Evolutionary conservation across 2,888 invertebrate genomes (phyloP).

Genomic region (Saturnia pavonia): DNA sequence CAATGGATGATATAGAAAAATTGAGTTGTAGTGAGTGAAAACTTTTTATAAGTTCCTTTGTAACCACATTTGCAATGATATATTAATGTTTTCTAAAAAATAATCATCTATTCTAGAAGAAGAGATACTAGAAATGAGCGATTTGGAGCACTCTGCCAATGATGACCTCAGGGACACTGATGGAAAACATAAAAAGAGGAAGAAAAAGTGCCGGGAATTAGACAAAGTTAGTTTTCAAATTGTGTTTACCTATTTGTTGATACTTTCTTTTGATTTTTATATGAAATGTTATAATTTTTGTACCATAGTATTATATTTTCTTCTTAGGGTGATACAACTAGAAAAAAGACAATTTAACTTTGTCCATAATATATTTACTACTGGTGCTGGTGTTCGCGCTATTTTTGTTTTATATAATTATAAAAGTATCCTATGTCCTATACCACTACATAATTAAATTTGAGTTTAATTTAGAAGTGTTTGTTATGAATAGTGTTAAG

Average conservation of each 20-base stretch:
- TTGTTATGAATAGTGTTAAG: too few relatives aligned
- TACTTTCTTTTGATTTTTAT: too few relatives aligned
- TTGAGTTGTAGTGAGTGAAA: conserved; percentile 71
- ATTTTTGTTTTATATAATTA: too few relatives aligned
- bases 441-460: too few relatives aligned
- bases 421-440: too few relatives aligned
- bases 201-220: conserved; percentile 69
- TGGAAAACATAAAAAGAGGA: conserved; percentile 68
- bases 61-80: neutral
- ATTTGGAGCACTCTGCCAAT: conserved; percentile 67
- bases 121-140: conserved; percentile 71
- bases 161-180: conserved; percentile 66
- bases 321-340: neutral
- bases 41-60: conserved; percentile 22
- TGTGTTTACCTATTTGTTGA: neutral
- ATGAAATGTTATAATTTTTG: neutral
- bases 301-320: neutral
- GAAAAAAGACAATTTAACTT: too few relatives aligned
- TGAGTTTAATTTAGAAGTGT: too few relatives aligned
- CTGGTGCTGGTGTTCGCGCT: too few relatives aligned
- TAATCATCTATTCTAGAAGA: conserved; percentile 51
- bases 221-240: conserved; percentile 58
- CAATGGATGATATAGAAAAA: conserved; percentile 69
- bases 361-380: too few relatives aligned
- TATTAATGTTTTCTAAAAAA: conserved; percentile 14